Percentiles rank a stretch among this genome's conserved stretches.
Evolutionary conservation across 2,113 vertebrate genomes (phyloP).

Genomic region (Picathartes gymnocephalus): DNA sequence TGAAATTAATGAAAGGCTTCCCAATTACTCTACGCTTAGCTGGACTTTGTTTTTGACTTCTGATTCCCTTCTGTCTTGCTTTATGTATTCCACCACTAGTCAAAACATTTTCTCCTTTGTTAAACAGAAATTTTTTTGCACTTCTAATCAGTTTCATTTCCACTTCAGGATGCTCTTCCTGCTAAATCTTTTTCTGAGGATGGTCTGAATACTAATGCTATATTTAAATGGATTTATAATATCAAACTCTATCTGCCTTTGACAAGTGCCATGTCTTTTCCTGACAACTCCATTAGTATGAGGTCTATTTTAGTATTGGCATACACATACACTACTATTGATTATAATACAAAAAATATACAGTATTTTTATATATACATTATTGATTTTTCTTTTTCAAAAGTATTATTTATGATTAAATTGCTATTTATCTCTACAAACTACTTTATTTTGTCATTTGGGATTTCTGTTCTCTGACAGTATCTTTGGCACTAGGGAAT

Average conservation of each 20-base stretch:
- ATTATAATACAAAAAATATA: background rate
- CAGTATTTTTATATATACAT: background rate
- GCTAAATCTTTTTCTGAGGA: background rate
- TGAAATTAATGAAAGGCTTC: background rate
- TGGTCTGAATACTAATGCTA: background rate
- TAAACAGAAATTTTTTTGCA: background rate
- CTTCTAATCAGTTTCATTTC: background rate
- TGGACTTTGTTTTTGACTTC: background rate
- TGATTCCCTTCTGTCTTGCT: background rate
- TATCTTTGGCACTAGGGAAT: background rate
- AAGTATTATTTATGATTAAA: background rate
- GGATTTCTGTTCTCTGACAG: background rate
- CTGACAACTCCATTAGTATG: background rate
- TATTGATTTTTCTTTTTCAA: background rate
- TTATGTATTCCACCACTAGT: background rate
- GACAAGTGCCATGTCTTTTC: background rate
- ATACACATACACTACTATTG: background rate
- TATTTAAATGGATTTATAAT: conserved; percentile 4
- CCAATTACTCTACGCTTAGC: background rate
- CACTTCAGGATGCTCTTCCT: background rate
- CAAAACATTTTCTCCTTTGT: background rate
- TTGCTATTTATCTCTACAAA: background rate
- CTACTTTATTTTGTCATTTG: background rate
- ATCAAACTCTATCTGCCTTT: background rate
- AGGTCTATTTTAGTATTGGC: background rate